Conservation (phyloP, 2,888 invertebrate genomes). For the Axea sp. region DNA sequence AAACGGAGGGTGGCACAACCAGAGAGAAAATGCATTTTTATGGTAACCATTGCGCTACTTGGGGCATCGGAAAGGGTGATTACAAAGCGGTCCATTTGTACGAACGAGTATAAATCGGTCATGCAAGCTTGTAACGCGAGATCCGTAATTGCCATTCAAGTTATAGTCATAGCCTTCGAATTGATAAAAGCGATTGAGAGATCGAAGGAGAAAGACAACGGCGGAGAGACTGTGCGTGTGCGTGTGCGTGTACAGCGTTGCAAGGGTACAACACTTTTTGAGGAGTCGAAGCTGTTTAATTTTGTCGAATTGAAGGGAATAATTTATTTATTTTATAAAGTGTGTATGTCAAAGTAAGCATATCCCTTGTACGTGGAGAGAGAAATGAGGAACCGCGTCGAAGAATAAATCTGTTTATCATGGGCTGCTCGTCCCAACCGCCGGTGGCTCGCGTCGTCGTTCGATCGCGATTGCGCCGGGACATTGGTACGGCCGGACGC, state of each 20-base stretch:
- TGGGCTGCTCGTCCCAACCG: conserved; percentile 2
- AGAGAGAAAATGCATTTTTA: conserved; percentile 31
- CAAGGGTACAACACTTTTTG: conserved; percentile 14
- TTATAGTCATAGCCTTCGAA: conserved; percentile 52
- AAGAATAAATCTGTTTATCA: conserved; percentile 19
- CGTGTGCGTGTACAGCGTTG: neutral
- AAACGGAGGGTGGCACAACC: neutral
- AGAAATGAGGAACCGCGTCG: conserved; percentile 6
- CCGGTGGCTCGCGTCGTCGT: no score
- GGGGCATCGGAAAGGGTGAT: conserved; percentile 20
- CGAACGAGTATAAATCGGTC: conserved; percentile 42
- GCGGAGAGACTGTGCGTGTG: neutral
- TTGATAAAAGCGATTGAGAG: conserved; percentile 38
- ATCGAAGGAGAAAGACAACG: neutral
- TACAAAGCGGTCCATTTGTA: conserved; percentile 34
- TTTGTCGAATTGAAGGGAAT: conserved; percentile 22
- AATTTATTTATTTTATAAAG: conserved; percentile 39
- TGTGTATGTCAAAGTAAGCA: conserved; percentile 41
- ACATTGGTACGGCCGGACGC: no score
- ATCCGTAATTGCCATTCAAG: conserved; percentile 50
- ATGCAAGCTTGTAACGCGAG: conserved; percentile 46
- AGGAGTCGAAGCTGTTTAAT: conserved; percentile 39
- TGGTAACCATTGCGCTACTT: conserved; percentile 42
- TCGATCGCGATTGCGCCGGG: no score
- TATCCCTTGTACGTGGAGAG: conserved; percentile 37